Evolutionary conservation across 1,140 invertebrate species (phyloP).

Genomic region (Zeugodacus cucurbitae): DNA sequence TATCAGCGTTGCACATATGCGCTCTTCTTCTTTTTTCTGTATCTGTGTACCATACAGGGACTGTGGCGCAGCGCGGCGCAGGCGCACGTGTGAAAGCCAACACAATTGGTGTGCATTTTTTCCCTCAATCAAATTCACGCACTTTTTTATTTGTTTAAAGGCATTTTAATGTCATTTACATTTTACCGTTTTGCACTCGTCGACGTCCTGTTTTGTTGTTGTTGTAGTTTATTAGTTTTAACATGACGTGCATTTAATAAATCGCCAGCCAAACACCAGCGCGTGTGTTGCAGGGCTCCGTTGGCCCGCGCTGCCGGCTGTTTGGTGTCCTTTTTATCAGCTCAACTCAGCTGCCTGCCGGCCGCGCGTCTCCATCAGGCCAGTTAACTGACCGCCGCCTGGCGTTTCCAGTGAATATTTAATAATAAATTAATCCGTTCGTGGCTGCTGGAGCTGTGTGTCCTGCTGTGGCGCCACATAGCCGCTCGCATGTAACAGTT

Average conservation of each 20-base stretch:
- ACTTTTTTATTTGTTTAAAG: slow-evolving; percentile 26
- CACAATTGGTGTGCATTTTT: slow-evolving; percentile 18
- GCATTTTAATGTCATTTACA: neutral
- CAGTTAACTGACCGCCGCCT: neutral
- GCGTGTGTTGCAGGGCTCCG: too few relatives aligned
- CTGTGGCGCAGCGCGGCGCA: neutral
- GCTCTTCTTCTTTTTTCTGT: neutral
- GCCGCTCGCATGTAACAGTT: neutral
- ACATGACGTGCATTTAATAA: slow-evolving; percentile 31
- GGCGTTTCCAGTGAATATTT: slow-evolving; percentile 10
- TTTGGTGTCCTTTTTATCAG: slow-evolving; percentile 1
- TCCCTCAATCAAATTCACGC: slow-evolving; percentile 12
- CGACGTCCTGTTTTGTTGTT: neutral
- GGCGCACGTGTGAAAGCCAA: slow-evolving; percentile 1
- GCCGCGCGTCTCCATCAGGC: neutral
- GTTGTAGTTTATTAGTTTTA: slow-evolving; percentile 9
- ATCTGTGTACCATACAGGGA: neutral
- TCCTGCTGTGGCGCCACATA: slow-evolving; percentile 32
- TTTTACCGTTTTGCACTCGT: neutral
- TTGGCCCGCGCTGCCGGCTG: neutral
- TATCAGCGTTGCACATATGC: neutral
- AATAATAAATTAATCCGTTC: slow-evolving; percentile 35
- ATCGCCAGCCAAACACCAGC: slow-evolving; percentile 20
- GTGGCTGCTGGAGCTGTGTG: slow-evolving; percentile 26
- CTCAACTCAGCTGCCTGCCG: neutral